phyloP scores from a whole-genome alignment of 2,797 vertebrate species.

The Champsocephalus gunnari region DNA sequence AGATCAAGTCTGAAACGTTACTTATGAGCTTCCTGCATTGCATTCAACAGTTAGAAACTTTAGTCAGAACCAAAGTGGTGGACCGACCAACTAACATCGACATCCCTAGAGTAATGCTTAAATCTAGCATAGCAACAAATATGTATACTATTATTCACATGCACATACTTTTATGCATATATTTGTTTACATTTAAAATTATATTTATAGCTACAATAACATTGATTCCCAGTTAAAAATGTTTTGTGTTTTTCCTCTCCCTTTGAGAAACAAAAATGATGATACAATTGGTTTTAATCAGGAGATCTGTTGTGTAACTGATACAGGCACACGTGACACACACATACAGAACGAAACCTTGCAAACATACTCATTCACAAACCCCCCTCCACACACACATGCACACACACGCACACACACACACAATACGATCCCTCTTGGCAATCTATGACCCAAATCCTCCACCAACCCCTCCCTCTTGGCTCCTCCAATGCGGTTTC shows the following conservation, averaged over 20 bases:
- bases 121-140: neutral
- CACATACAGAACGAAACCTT: constrained; percentile 10
- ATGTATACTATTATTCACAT: no score
- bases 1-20: neutral
- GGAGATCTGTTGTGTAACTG: constrained; percentile 48
- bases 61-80: neutral
- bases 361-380: constrained; percentile 49
- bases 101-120: neutral
- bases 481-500: constrained; percentile 65
- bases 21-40: neutral
- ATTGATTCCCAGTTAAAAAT: neutral
- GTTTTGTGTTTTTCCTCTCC: neutral
- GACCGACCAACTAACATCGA: neutral
- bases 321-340: constrained; percentile 39
- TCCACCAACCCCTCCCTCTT: constrained; percentile 70
- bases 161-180: neutral
- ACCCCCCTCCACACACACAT: constrained; percentile 8
- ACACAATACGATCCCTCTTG: constrained; percentile 66
- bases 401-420: constrained; percentile 20
- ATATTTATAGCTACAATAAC: neutral
- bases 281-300: constrained; percentile 40
- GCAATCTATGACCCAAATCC: constrained; percentile 84
- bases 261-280: constrained; percentile 27
- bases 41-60: neutral
- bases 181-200: neutral